phyloP scores from a whole-genome alignment of 1,140 invertebrate species.

The Leptoteleia sp. region DNA sequence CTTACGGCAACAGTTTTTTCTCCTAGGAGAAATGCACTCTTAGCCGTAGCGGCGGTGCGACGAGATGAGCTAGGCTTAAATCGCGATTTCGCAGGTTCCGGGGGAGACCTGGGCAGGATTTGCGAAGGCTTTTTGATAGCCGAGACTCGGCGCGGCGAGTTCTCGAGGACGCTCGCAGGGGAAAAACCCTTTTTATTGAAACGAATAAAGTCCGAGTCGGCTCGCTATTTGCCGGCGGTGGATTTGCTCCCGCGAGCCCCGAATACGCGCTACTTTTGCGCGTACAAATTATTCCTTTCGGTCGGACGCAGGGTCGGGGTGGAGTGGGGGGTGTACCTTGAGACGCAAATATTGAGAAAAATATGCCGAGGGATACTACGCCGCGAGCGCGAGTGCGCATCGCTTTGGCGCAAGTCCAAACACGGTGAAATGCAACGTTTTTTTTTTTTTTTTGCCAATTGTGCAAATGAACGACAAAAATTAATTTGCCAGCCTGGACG shows the following conservation, averaged over 20 bases:
- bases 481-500: neutral
- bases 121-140: conserved; percentile 50
- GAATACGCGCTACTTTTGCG: conserved; percentile 28
- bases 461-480: conserved; percentile 6
- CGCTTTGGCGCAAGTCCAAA: conserved; percentile 16
- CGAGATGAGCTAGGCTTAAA: conserved; percentile 47
- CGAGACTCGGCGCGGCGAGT: conserved; percentile 38
- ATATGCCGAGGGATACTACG: conserved; percentile 16
- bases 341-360: conserved; percentile 43
- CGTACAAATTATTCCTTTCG: conserved; percentile 42
- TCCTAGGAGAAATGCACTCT: conserved; percentile 14
- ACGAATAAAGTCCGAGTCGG: conserved; percentile 52
- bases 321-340: conserved; percentile 20
- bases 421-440: neutral
- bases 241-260: conserved; percentile 32
- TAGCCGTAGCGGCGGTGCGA: conserved; percentile 5
- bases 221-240: conserved; percentile 39
- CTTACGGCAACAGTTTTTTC: conserved; percentile 29
- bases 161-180: conserved; percentile 51
- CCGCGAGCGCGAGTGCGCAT: neutral
- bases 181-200: conserved; percentile 58
- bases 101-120: conserved; percentile 31
- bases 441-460: no score
- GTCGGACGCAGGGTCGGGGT: conserved; percentile 31
- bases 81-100: conserved; percentile 30